These are phyloP conservation scores for Cottoperca gobio DNA, from an alignment of 2,797 vertebrate genomes.

Conservation along the genomic window DNA sequence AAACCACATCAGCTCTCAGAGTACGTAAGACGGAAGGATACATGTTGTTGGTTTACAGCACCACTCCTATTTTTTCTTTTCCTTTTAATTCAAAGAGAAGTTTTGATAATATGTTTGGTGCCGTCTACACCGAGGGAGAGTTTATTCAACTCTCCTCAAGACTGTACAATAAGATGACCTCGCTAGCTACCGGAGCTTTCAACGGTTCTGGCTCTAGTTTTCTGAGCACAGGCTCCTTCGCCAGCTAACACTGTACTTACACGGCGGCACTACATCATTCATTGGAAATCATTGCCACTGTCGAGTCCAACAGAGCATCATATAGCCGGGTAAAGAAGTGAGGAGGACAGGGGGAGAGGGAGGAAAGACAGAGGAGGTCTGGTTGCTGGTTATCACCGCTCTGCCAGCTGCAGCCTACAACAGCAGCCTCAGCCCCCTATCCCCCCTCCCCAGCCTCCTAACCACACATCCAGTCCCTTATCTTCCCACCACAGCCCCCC, in stretches of 20 bases:
- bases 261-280: constrained; percentile 35
- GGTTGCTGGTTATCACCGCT: constrained; percentile 74
- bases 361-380: constrained; percentile 67
- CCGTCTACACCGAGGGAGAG: background rate
- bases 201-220: constrained; percentile 21
- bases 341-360: constrained; percentile 39
- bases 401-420: constrained; percentile 73
- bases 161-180: constrained; percentile 19
- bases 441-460: constrained; percentile 54
- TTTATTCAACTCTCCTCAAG: constrained; percentile 6
- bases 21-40: background rate
- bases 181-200: constrained; percentile 20
- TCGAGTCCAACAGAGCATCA: constrained; percentile 53
- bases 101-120: background rate
- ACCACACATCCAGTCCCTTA: constrained; percentile 75
- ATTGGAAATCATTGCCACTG: constrained; percentile 53
- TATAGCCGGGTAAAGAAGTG: constrained; percentile 36
- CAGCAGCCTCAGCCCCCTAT: constrained; percentile 52
- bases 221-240: constrained; percentile 8
- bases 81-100: background rate
- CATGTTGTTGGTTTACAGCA: background rate
- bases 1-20: constrained; percentile 23
- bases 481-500: constrained; percentile 77
- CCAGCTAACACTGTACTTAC: constrained; percentile 15
- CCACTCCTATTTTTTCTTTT: background rate